Conservation (phyloP, 2,888 invertebrate genomes). For the Oasisia sp. region DNA sequence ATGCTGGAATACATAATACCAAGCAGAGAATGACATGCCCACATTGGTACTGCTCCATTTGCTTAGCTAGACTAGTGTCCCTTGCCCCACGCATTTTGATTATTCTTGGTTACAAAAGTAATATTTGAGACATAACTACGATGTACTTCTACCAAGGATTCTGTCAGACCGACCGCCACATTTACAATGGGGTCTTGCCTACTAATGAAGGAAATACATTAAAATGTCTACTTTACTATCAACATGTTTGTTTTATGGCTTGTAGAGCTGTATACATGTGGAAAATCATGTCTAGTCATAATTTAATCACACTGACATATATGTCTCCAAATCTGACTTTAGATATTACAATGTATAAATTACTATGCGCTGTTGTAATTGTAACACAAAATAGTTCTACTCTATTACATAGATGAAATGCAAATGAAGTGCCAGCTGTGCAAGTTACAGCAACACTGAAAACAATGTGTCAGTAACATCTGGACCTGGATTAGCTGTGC, state of each 20-base stretch:
- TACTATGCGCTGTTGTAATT: not conserved
- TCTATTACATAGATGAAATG: not conserved
- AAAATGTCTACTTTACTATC: too few species aligned
- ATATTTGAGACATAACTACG: too few species aligned
- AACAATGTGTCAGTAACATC: not conserved
- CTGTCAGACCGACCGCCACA: too few species aligned
- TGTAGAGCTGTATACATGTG: not conserved
- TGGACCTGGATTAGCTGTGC: not conserved
- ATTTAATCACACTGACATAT: not conserved
- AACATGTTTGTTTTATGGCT: not conserved
- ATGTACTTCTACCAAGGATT: too few species aligned
- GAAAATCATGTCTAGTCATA: not conserved
- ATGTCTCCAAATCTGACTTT: not conserved
- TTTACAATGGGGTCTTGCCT: too few species aligned
- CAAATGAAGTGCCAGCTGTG: not conserved
- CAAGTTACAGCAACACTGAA: not conserved
- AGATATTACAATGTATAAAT: too few species aligned
- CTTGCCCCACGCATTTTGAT: too few species aligned
- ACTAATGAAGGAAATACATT: too few species aligned
- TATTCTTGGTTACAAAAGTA: too few species aligned
- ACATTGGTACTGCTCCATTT: too few species aligned
- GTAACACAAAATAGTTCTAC: not conserved
- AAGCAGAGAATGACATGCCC: not conserved
- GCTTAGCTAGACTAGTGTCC: too few species aligned
- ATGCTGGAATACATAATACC: not conserved